Evolutionary conservation across 1,140 invertebrate species (phyloP).

Genomic region (Ditylenchus dipsaci): DNA sequence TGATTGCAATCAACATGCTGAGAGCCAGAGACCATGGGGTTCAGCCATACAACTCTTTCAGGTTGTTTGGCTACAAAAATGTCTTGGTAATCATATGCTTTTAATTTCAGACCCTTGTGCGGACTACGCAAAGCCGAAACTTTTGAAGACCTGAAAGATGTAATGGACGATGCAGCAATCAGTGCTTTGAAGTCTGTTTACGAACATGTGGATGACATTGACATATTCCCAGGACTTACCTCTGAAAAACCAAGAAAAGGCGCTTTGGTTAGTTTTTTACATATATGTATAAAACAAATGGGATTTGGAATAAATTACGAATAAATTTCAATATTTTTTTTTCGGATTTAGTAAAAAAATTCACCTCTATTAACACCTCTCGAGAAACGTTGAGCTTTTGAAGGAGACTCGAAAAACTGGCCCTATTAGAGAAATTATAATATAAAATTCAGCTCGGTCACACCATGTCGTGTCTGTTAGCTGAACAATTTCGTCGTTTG

Average conservation of each 20-base stretch:
- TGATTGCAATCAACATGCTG: conserved; percentile 60
- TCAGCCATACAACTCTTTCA: conserved; percentile 66
- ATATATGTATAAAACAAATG: neutral
- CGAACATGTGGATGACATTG: conserved; percentile 63
- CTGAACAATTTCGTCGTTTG: conserved; percentile 65
- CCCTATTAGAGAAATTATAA: too few relatives aligned
- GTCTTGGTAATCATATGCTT: neutral
- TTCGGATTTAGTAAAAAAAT: too few relatives aligned
- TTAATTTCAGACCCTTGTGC: conserved; percentile 39
- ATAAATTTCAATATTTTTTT: too few relatives aligned
- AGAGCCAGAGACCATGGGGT: conserved; percentile 66
- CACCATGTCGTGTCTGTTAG: conserved; percentile 65
- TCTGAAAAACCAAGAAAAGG: conserved; percentile 68
- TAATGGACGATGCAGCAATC: conserved; percentile 44
- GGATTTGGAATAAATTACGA: too few relatives aligned
- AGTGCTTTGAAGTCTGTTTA: conserved; percentile 38
- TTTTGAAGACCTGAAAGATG: conserved; percentile 40
- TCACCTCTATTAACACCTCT: neutral
- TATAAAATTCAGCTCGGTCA: conserved; percentile 60
- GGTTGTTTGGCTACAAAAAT: conserved; percentile 52
- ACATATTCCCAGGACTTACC: conserved; percentile 65
- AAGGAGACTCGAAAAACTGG: too few relatives aligned
- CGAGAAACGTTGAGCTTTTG: neutral
- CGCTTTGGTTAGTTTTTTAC: conserved; percentile 62
- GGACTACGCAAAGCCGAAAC: conserved; percentile 31